These are phyloP conservation scores for Pseudomugil gertrudae DNA, from an alignment of 2,797 vertebrate species.

Conservation along the genomic window DNA sequence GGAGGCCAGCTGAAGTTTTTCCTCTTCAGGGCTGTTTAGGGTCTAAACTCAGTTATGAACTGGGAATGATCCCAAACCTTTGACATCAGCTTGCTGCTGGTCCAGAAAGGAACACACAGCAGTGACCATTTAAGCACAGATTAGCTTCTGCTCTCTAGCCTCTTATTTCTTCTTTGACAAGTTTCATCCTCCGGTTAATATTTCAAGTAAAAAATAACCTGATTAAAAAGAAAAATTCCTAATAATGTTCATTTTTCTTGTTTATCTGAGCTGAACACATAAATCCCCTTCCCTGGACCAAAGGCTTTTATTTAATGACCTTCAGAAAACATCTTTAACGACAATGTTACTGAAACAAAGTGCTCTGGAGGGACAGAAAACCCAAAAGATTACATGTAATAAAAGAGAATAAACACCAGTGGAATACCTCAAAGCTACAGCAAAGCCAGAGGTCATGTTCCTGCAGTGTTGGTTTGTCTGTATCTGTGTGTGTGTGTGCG, in stretches of 20 bases:
- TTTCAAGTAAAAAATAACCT: slow-evolving; percentile 41
- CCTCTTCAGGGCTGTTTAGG: slow-evolving; percentile 32
- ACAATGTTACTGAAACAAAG: too few relatives aligned
- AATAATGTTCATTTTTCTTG: slow-evolving; percentile 23
- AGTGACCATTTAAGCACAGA: slow-evolving; percentile 49
- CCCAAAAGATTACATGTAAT: background rate
- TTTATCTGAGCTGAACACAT: slow-evolving; percentile 36
- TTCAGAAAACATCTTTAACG: slow-evolving; percentile 57
- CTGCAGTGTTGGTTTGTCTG: too few relatives aligned
- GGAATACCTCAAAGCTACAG: too few relatives aligned
- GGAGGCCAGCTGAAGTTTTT: slow-evolving; percentile 45
- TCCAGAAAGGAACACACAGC: slow-evolving; percentile 34
- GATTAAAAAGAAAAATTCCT: slow-evolving; percentile 19
- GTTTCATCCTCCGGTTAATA: slow-evolving; percentile 3
- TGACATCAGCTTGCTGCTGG: slow-evolving; percentile 25
- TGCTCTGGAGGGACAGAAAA: slow-evolving; percentile 30
- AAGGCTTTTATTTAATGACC: slow-evolving; percentile 62
- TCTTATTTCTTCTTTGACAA: slow-evolving; percentile 21
- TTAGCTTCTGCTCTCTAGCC: slow-evolving; percentile 26
- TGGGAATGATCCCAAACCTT: slow-evolving; percentile 39
- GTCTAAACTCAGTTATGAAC: slow-evolving; percentile 34
- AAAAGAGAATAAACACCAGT: background rate
- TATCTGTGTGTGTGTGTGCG: too few relatives aligned
- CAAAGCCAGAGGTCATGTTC: too few relatives aligned
- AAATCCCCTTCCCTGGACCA: slow-evolving; percentile 39